Percentiles rank a stretch among this genome's conserved stretches.
phyloP scores from a whole-genome alignment of 2,888 invertebrate genomes.

The Cryptosula pallasiana region DNA sequence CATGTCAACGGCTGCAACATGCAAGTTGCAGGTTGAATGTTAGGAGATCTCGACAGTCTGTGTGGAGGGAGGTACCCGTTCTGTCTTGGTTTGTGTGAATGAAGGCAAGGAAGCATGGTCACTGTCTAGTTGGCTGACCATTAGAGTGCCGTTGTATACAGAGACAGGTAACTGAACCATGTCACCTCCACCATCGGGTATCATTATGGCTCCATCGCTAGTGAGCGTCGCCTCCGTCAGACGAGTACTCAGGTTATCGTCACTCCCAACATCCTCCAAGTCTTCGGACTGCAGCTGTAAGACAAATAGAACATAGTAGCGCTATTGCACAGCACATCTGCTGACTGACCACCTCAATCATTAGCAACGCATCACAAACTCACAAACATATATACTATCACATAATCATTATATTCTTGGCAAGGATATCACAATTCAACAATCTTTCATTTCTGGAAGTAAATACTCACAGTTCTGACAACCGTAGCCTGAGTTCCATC shows the following conservation, averaged over 20 bases:
- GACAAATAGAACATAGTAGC: too few species aligned
- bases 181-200: conserved; percentile 64
- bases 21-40: too few species aligned
- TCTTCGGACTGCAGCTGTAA: background rate
- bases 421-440: too few species aligned
- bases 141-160: conserved; percentile 6
- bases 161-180: conserved; percentile 22
- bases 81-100: background rate
- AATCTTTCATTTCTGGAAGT: too few species aligned
- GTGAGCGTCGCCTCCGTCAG: conserved; percentile 76
- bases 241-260: background rate
- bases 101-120: background rate
- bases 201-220: conserved; percentile 88
- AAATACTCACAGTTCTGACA: conserved; percentile 60
- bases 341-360: too few species aligned
- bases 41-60: conserved; percentile 17
- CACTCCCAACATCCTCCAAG: background rate
- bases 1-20: too few species aligned
- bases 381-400: too few species aligned
- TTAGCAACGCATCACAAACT: too few species aligned
- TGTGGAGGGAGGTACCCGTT: background rate
- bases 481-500: conserved; percentile 94
- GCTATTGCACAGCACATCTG: too few species aligned
- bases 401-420: too few species aligned
- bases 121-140: background rate